Evolutionary conservation across 2,113 vertebrate species (phyloP).

Genomic region (Sturnus vulgaris): DNA sequence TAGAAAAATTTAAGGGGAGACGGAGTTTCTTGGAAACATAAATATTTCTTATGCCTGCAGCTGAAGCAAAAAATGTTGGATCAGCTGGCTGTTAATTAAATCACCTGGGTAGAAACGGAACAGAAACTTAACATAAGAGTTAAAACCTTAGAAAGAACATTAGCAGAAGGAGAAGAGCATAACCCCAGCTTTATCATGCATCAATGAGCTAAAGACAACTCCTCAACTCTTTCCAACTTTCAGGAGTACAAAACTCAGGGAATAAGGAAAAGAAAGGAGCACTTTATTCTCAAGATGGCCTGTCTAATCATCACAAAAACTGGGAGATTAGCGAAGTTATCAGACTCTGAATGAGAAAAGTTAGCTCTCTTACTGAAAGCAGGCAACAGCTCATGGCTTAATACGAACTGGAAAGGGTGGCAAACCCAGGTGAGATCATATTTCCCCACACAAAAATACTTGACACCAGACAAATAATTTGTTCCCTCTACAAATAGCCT

Average conservation of each 20-base stretch:
- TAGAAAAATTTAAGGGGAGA: neutral
- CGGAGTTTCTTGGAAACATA: neutral
- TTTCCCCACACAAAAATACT: neutral
- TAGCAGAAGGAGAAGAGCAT: neutral
- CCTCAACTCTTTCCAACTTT: neutral
- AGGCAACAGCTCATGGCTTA: neutral
- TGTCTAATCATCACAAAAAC: neutral
- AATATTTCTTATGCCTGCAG: neutral
- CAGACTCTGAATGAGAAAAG: neutral
- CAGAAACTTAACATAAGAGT: neutral
- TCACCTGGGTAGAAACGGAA: neutral
- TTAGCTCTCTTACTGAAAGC: neutral
- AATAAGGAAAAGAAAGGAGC: neutral
- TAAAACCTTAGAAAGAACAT: neutral
- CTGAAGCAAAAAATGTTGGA: neutral
- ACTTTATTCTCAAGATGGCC: neutral
- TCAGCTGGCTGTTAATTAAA: neutral
- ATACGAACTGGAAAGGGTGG: neutral
- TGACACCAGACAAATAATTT: neutral
- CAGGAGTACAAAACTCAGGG: neutral
- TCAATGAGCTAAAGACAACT: neutral
- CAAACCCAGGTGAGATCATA: neutral
- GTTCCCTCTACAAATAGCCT: neutral
- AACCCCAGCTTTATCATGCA: fast-evolving
- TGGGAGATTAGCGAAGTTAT: neutral